These are phyloP conservation scores for Microctonus brassicae DNA, from an alignment of 2,888 invertebrate species.

Conservation along the genomic window DNA sequence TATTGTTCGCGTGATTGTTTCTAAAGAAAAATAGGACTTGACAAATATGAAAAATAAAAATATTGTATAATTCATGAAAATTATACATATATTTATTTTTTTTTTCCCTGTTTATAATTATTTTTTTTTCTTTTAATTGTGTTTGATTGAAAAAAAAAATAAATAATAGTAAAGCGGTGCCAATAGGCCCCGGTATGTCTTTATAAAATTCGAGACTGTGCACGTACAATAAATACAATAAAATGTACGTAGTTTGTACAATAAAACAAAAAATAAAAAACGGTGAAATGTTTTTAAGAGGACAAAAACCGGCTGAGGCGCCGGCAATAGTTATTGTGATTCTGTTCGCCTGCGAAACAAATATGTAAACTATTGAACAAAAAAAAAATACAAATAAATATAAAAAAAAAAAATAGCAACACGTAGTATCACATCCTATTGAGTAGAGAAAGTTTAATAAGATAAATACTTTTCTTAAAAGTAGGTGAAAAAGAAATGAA, in stretches of 20 bases:
- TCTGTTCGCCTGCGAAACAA: slow-evolving; percentile 30
- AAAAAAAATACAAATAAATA: slow-evolving; percentile 1
- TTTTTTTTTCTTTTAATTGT: not conserved
- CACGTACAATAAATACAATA: slow-evolving; percentile 37
- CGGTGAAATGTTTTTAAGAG: not conserved
- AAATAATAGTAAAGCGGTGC: slow-evolving; percentile 7
- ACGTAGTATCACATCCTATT: slow-evolving; percentile 7
- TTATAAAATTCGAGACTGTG: slow-evolving; percentile 36
- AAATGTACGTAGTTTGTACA: slow-evolving; percentile 22
- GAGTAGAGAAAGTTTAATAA: slow-evolving; percentile 5
- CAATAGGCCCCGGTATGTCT: slow-evolving; percentile 22
- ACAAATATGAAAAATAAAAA: not conserved
- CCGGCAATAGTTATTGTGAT: slow-evolving; percentile 24
- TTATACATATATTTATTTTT: not conserved
- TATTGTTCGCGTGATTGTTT: not conserved
- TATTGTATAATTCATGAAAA: not conserved
- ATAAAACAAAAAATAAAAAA: slow-evolving; percentile 13
- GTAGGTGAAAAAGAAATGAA: not conserved
- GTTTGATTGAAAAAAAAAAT: slow-evolving; percentile 1
- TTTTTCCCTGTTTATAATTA: too few relatives aligned
- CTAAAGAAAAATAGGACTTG: not conserved
- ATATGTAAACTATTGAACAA: slow-evolving; percentile 21
- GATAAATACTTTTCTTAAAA: slow-evolving; percentile 14
- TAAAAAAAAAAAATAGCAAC: not conserved
- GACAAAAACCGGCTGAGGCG: not conserved